These are phyloP conservation scores for Zygothrica quintamaculata DNA, from an alignment of 2,888 invertebrate species.

Conservation along the genomic window DNA sequence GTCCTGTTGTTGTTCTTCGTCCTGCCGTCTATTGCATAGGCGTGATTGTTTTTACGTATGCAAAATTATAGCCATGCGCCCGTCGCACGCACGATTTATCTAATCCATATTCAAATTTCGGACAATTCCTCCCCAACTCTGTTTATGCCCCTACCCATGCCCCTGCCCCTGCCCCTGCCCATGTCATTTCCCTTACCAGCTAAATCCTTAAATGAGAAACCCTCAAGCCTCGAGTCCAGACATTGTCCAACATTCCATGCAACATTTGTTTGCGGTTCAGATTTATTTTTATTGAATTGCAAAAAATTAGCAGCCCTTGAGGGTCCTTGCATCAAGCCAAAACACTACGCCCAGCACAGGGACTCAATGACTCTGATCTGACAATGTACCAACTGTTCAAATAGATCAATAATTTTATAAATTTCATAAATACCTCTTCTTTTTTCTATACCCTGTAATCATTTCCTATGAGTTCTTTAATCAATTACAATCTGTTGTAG, in stretches of 20 bases:
- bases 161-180: conserved; percentile 1
- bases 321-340: not conserved
- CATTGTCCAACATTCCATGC: conserved; percentile 53
- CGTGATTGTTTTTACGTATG: conserved; percentile 62
- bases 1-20: not conserved
- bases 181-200: not conserved
- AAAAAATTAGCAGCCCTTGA: conserved; percentile 57
- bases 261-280: conserved; percentile 71
- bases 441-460: not conserved
- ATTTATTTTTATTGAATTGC: conserved; percentile 79
- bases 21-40: conserved; percentile 23
- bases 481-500: too few relatives aligned
- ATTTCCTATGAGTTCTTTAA: not conserved
- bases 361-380: too few relatives aligned
- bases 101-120: conserved; percentile 79
- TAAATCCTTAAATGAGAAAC: conserved; percentile 8
- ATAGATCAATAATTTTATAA: conserved; percentile 37
- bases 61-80: conserved; percentile 52
- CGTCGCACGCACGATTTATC: conserved; percentile 73
- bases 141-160: not conserved
- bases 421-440: conserved; percentile 25
- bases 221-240: conserved; percentile 35
- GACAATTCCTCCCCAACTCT: conserved; percentile 39
- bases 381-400: conserved; percentile 49
- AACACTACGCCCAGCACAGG: not conserved